These are phyloP conservation scores for Enteromius treurensis DNA, from an alignment of 2,797 vertebrate species.

Conservation along the genomic window DNA sequence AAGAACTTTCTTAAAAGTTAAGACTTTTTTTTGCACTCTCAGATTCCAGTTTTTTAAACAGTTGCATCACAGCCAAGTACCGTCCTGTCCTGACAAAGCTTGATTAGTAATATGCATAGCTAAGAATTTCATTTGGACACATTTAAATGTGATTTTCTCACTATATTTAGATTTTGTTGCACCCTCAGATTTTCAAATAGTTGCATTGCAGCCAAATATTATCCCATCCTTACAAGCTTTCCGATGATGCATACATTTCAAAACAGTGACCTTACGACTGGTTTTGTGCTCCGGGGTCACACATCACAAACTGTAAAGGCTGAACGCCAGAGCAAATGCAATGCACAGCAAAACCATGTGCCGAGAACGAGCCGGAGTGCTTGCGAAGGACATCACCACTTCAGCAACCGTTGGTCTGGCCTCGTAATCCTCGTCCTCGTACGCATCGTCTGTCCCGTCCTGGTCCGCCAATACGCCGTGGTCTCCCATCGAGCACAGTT, in stretches of 20 bases:
- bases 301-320: neutral
- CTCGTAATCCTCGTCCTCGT: constrained; percentile 78
- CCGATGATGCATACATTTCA: too few species aligned
- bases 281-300: too few species aligned
- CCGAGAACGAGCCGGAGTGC: constrained; percentile 45
- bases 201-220: neutral
- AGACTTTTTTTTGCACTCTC: too few species aligned
- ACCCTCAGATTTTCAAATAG: neutral
- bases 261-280: too few species aligned
- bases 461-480: constrained; percentile 66
- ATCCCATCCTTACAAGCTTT: too few species aligned
- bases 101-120: neutral
- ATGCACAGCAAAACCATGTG: constrained; percentile 26
- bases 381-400: constrained; percentile 51
- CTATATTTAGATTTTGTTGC: too few species aligned
- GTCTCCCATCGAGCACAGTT: constrained; percentile 77
- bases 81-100: neutral
- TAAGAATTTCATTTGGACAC: neutral
- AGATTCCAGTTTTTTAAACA: too few species aligned
- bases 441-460: constrained; percentile 70
- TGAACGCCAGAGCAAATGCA: neutral
- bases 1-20: too few species aligned
- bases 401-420: constrained; percentile 41
- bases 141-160: neutral
- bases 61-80: too few species aligned